phyloP scores from a whole-genome alignment of 2,888 invertebrate genomes.

The Mythimna loreyi region DNA sequence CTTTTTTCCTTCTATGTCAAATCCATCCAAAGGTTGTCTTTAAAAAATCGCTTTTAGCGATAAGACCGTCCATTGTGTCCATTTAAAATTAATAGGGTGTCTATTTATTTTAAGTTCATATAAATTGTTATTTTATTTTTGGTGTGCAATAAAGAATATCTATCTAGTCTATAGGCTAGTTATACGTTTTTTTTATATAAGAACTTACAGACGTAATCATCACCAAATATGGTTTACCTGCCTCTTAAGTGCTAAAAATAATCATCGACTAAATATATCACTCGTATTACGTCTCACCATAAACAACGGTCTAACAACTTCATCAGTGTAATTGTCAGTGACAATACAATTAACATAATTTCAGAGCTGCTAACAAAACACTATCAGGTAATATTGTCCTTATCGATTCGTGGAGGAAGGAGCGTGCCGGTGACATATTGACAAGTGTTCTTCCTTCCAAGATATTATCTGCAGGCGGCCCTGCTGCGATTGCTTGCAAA shows the following conservation, averaged over 20 bases:
- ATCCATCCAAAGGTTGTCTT: too few relatives aligned
- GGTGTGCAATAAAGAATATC: too few relatives aligned
- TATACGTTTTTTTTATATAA: too few relatives aligned
- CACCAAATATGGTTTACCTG: too few relatives aligned
- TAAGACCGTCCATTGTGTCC: too few relatives aligned
- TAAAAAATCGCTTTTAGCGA: too few relatives aligned
- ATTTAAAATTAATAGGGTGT: too few relatives aligned
- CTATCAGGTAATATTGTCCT: conserved; percentile 45
- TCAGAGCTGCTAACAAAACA: conserved; percentile 44
- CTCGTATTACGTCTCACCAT: not conserved
- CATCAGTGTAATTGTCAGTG: conserved; percentile 33
- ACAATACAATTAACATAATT: conserved; percentile 56
- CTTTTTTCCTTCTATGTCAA: too few relatives aligned
- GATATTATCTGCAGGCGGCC: conserved; percentile 59
- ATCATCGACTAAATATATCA: not conserved
- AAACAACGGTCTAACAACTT: not conserved
- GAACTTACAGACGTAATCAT: too few relatives aligned
- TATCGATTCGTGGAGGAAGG: conserved; percentile 49
- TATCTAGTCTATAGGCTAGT: too few relatives aligned
- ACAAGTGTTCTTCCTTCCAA: conserved; percentile 62
- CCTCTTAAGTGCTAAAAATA: conserved; percentile 5
- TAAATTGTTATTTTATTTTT: too few relatives aligned
- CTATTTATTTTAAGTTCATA: too few relatives aligned
- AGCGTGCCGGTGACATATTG: conserved; percentile 63
- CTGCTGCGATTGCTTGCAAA: conserved; percentile 64